Evolutionary conservation across 1,140 invertebrate genomes (phyloP).

Genomic region (Teleogryllus occipitalis): DNA sequence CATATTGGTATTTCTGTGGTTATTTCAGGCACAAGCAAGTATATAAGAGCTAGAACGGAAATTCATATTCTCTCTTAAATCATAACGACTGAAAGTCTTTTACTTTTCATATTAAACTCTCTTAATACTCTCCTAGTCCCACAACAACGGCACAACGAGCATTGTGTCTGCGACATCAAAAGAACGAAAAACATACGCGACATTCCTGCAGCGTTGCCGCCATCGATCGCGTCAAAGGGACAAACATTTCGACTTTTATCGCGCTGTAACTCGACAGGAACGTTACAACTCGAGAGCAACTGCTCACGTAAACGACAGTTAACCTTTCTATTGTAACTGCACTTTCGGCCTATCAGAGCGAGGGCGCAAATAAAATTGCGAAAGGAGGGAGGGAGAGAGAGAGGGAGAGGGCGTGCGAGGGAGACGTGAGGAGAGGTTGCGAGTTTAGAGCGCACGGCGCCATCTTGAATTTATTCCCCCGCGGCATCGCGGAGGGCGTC

Average conservation of each 20-base stretch:
- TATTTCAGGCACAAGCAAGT: too few relatives aligned
- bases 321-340: constrained; percentile 1
- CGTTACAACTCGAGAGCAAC: not conserved
- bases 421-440: not conserved
- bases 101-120: too few relatives aligned
- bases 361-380: not conserved
- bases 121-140: too few relatives aligned
- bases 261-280: not conserved
- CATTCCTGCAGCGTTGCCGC: not conserved
- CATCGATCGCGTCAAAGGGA: not conserved
- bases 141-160: too few relatives aligned
- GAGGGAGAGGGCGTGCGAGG: too few relatives aligned
- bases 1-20: too few relatives aligned
- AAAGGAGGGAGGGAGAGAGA: not conserved
- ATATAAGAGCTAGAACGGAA: too few relatives aligned
- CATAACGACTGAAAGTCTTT: too few relatives aligned
- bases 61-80: too few relatives aligned
- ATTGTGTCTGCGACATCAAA: too few relatives aligned
- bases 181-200: too few relatives aligned
- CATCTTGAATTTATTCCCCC: not conserved
- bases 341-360: not conserved
- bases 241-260: constrained; percentile 5
- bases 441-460: not conserved
- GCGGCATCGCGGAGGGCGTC: too few relatives aligned
- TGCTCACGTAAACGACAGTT: not conserved